Base-by-base conservation (phyloP, 2,888 invertebrate species). In the Didymodactylos carnosus region DNA sequence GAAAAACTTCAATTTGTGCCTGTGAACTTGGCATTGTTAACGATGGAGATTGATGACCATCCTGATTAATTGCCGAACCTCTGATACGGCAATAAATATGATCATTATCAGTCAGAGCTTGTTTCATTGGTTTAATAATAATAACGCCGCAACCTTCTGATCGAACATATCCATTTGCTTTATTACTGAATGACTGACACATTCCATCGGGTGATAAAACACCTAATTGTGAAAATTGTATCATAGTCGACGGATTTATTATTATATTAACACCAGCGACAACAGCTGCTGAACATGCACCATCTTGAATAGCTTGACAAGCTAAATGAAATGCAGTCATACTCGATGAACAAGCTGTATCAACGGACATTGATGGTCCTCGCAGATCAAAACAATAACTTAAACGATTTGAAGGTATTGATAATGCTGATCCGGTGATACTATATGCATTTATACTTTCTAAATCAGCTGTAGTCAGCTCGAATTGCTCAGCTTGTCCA, bases 91-190 rank as follows among this genome's bases (percentile, higher is more conserved):
- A 79, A 72, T 78, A 77, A 73, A 80, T 78, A 49, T 10, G 46
- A 23, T 49, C 8, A 23, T 76, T 70, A 0, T 79, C 78, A 1
- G 77, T 78, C 23, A 77, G 75, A 29, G 81, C 78, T 19, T 78
- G 69, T 14, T 77, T 78, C 72, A 78, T 77, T 71, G 79, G 77
- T 25, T 76, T 71, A 3, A 78, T 72, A 72, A 82, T 81, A 39
- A 83, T 71, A 23, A 81, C 75, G 13, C 81, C 75, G 71, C 79
- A 79, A 1, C 81, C 82, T 75, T 83, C 83, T 3, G 79, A 79
- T 73, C 82, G 76, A n/a, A 80, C 82, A 76, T 82, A 83, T n/a
- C 83, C 83, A 71, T 79, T 77, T 7, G 82, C 83, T 27, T 77
- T 73, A 1, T 77, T 78, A 73, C 81, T 81, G 76, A 83, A 83